These are phyloP conservation scores for Paramuricea clavata DNA, from an alignment of 92 coral and sea anemone genomes.

Conservation along the genomic window DNA sequence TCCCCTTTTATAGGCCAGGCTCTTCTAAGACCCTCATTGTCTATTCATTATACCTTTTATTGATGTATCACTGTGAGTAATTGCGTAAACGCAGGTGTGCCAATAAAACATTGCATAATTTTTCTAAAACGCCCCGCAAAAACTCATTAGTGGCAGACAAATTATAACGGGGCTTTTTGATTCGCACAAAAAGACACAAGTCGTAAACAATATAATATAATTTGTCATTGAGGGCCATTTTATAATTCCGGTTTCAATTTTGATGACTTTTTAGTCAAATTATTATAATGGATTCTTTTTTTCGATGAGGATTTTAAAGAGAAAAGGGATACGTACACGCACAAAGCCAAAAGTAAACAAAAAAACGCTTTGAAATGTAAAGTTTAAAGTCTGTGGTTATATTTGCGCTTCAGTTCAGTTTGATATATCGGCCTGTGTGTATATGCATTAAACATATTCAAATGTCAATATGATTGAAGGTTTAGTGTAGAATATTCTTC, in stretches of 20 bases:
- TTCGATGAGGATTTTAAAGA: neutral
- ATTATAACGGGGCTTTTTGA: neutral
- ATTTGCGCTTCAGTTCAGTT: neutral
- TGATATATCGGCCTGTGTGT: neutral
- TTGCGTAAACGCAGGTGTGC: constrained; percentile 33
- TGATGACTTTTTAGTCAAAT: no score
- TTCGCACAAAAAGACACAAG: constrained; percentile 5
- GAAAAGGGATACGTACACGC: neutral
- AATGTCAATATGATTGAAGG: neutral
- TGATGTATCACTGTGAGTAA: neutral
- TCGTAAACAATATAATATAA: constrained; percentile 1
- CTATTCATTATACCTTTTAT: neutral
- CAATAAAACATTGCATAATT: constrained; percentile 3
- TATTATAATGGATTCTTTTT: neutral
- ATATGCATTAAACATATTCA: neutral
- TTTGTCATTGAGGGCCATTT: constrained; percentile 7
- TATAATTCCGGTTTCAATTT: neutral
- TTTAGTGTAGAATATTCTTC: neutral
- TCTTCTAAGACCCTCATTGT: neutral
- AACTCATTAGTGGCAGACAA: neutral
- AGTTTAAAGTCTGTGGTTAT: neutral
- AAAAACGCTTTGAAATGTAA: neutral
- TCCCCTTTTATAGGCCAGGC: neutral
- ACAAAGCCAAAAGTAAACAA: neutral
- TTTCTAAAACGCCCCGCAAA: constrained; percentile 8